Percentiles rank a stretch among this genome's conserved stretches.
Evolutionary conservation across 2,888 invertebrate genomes (phyloP).

Genomic region (Mythimna loreyi): DNA sequence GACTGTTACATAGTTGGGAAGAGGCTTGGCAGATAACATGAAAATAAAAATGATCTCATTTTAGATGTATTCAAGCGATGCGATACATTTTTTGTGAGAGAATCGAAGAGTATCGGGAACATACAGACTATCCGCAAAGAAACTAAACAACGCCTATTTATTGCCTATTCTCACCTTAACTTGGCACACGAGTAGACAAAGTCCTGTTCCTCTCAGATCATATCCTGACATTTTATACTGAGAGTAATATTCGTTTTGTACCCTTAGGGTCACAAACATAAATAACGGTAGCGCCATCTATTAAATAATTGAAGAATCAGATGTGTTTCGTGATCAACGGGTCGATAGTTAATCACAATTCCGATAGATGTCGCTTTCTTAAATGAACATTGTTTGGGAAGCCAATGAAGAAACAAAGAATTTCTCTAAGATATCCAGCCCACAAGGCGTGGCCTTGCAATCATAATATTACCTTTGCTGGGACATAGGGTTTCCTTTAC

Average conservation of each 20-base stretch:
- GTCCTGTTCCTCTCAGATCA: too few relatives aligned
- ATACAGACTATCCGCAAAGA: not conserved
- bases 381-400: too few relatives aligned
- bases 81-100: not conserved
- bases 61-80: not conserved
- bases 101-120: not conserved
- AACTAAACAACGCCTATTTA: not conserved
- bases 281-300: slow-evolving; percentile 11
- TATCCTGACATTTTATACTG: too few relatives aligned
- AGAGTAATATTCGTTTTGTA: too few relatives aligned
- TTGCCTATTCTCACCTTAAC: not conserved
- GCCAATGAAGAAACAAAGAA: too few relatives aligned
- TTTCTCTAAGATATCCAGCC: too few relatives aligned
- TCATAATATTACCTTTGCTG: too few relatives aligned
- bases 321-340: not conserved
- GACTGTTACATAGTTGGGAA: not conserved
- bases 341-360: not conserved
- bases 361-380: slow-evolving; percentile 34
- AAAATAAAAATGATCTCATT: not conserved
- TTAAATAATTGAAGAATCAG: not conserved
- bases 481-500: too few relatives aligned
- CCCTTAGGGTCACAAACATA: too few relatives aligned
- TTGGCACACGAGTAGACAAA: too few relatives aligned
- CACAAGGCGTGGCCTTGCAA: too few relatives aligned
- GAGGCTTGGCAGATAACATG: not conserved